Evolutionary conservation across 2,797 vertebrate genomes (phyloP).

Genomic region (Pachyuromys duprasi): DNA sequence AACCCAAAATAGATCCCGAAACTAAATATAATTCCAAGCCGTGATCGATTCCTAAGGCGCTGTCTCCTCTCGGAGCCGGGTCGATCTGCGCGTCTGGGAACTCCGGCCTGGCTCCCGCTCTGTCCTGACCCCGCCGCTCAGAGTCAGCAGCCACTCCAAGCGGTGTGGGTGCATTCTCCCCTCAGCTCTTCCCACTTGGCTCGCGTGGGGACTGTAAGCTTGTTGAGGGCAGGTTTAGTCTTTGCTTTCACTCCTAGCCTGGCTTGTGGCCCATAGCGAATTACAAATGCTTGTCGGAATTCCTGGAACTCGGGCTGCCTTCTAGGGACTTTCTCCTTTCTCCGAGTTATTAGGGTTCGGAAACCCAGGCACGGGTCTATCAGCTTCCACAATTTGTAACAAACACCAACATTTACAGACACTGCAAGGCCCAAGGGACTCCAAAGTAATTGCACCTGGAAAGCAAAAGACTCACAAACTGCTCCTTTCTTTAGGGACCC

Average conservation of each 20-base stretch:
- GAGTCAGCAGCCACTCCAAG: neutral
- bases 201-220: neutral
- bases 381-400: constrained; percentile 83
- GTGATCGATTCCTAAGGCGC: constrained; percentile 75
- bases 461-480: constrained; percentile 82
- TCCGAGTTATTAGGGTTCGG: constrained; percentile 79
- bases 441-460: constrained; percentile 83
- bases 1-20: constrained; percentile 73
- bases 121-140: neutral
- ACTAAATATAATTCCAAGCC: constrained; percentile 79
- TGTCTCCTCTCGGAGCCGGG: constrained; percentile 59
- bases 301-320: neutral
- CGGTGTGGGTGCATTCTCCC: neutral
- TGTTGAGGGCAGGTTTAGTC: constrained; percentile 39
- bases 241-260: neutral
- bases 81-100: constrained; percentile 40
- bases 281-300: neutral
- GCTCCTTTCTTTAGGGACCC: constrained; percentile 61
- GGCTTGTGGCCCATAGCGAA: neutral
- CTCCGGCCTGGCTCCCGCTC: neutral
- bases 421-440: constrained; percentile 72
- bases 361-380: constrained; percentile 59
- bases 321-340: neutral
- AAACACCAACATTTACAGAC: constrained; percentile 86
- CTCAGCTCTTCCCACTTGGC: neutral